A percentile compares a stretch with the other conserved stretches of the same genome.
phyloP scores from a whole-genome alignment of 2,113 vertebrate species.

The Hippopotamus amphibius region DNA sequence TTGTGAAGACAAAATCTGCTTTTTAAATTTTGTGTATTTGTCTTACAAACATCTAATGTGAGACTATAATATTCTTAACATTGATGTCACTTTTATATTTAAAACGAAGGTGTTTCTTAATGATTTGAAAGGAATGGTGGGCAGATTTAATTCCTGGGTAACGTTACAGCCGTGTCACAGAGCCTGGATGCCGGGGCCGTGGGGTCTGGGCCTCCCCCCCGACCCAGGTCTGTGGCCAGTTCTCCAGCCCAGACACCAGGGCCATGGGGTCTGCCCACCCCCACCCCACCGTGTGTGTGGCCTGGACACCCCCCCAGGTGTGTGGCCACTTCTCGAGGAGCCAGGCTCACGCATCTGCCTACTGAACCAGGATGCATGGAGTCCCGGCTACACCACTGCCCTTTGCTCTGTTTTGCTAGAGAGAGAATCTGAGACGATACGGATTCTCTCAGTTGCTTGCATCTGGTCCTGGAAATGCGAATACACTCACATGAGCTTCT shows the following conservation, averaged over 20 bases:
- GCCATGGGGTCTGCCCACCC: too few species aligned
- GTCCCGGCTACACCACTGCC: fast-evolving
- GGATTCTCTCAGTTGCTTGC: neutral
- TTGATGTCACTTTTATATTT: fast-evolving
- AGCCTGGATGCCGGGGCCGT: too few species aligned
- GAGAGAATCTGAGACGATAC: too few species aligned
- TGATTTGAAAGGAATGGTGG: fast-evolving
- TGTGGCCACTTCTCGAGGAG: neutral
- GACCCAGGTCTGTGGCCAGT: too few species aligned
- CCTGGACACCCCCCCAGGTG: fast-evolving
- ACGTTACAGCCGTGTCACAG: neutral
- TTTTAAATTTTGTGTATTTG: neutral
- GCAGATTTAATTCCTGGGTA: too few species aligned
- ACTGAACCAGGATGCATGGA: fast-evolving
- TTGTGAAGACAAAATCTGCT: neutral
- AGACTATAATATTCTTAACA: fast-evolving
- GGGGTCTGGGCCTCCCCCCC: fast-evolving
- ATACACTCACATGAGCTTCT: fast-evolving
- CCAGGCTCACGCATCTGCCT: too few species aligned
- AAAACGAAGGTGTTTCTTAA: too few species aligned
- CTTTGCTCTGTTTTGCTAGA: neutral
- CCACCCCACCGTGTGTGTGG: too few species aligned
- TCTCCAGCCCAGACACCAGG: too few species aligned
- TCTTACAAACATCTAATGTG: fast-evolving
- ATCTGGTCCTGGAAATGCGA: fast-evolving